Percentiles rank a stretch among this genome's conserved stretches.
phyloP scores from a whole-genome alignment of 1,140 invertebrate species.

The Tetragnatha versicolor region DNA sequence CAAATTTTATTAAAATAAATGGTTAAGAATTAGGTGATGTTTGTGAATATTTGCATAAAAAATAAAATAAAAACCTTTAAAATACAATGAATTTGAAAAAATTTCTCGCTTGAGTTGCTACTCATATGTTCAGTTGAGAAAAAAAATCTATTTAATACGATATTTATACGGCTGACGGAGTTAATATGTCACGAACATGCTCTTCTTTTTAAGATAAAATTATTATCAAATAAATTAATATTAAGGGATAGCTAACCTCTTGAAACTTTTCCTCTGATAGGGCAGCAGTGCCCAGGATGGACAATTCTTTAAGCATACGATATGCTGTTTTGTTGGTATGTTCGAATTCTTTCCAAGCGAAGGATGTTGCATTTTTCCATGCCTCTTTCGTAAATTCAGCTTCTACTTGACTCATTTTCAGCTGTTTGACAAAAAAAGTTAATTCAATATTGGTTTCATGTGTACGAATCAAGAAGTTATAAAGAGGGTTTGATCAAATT shows the following conservation, averaged over 20 bases:
- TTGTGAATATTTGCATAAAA: no score
- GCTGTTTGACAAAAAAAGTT: no score
- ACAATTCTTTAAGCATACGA: conserved; percentile 78
- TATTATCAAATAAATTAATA: no score
- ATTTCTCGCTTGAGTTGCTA: no score
- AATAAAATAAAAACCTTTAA: no score
- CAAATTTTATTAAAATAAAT: no score
- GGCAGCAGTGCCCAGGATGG: conserved; percentile 77
- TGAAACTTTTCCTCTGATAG: conserved; percentile 78
- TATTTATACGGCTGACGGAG: neutral
- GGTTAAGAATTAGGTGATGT: no score
- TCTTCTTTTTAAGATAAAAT: neutral
- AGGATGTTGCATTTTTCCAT: conserved; percentile 58
- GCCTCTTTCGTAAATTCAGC: conserved; percentile 59
- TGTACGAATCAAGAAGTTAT: no score
- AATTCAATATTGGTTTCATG: no score
- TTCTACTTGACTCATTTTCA: conserved; percentile 11
- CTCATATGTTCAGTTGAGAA: neutral
- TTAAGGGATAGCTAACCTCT: conserved; percentile 67
- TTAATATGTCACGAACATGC: neutral
- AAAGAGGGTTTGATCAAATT: no score
- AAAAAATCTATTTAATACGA: neutral
- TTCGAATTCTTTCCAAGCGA: conserved; percentile 72
- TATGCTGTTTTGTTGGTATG: conserved; percentile 71
- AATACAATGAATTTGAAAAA: no score